Evolutionary conservation across 2,113 vertebrate genomes (phyloP).

Genomic region (Hemiprocne comata): DNA sequence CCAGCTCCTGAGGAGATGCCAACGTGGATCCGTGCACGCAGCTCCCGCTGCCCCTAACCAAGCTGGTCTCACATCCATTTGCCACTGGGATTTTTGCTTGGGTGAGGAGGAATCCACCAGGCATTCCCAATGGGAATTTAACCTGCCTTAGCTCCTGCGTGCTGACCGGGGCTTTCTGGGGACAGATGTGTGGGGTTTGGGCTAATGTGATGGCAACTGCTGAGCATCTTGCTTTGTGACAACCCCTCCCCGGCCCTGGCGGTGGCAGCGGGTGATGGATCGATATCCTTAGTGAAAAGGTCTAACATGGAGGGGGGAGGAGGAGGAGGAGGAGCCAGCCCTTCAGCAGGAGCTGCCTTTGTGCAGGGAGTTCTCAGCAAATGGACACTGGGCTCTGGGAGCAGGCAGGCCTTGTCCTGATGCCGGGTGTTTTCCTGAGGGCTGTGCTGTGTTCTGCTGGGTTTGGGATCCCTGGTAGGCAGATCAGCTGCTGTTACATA

Average conservation of each 20-base stretch:
- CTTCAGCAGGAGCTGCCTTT: not conserved
- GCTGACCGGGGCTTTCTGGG: not conserved
- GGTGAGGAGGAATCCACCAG: not conserved
- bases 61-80: not conserved
- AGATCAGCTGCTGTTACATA: not conserved
- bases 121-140: not conserved
- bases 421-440: fast-evolving
- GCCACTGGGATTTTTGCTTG: not conserved
- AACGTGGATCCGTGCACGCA: not conserved
- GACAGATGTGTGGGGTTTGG: not conserved
- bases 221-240: not conserved
- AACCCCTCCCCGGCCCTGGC: not conserved
- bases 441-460: not conserved
- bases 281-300: not conserved
- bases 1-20: slow-evolving; percentile 28
- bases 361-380: not conserved
- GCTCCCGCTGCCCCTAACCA: not conserved
- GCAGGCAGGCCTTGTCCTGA: not conserved
- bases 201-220: not conserved
- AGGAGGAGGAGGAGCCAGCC: slow-evolving; percentile 37
- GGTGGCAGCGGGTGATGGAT: not conserved
- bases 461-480: not conserved
- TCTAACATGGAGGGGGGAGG: slow-evolving; percentile 27
- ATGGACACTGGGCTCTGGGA: not conserved
- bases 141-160: not conserved